phyloP scores from a whole-genome alignment of 2,888 invertebrate genomes.

The Ectemnius continuus region DNA sequence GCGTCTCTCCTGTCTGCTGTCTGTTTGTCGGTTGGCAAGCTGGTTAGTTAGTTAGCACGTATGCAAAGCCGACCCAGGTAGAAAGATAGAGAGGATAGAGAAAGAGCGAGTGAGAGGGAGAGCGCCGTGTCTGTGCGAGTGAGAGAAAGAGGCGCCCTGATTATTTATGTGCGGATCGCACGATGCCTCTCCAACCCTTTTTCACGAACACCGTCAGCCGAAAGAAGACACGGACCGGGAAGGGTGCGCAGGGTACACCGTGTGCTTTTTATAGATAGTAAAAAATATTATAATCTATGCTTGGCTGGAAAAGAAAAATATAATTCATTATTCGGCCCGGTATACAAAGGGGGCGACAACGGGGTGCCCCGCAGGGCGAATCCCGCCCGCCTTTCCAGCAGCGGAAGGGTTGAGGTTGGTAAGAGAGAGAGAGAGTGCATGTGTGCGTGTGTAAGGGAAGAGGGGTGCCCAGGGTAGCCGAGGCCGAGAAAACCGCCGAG shows the following conservation, averaged over 20 bases:
- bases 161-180: slow-evolving; percentile 68
- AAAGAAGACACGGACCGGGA: slow-evolving; percentile 17
- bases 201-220: slow-evolving; percentile 27
- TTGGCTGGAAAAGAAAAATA: slow-evolving; percentile 76
- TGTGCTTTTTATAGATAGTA: slow-evolving; percentile 74
- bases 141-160: slow-evolving; percentile 64
- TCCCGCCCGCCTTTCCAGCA: slow-evolving; percentile 71
- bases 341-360: slow-evolving; percentile 70
- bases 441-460: slow-evolving; percentile 14
- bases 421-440: slow-evolving; percentile 53
- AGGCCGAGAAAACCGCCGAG: slow-evolving; percentile 1
- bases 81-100: too few species aligned
- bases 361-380: slow-evolving; percentile 69
- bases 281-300: slow-evolving; percentile 78
- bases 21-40: slow-evolving; percentile 48
- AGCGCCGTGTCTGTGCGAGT: too few species aligned
- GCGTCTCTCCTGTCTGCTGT: slow-evolving; percentile 27
- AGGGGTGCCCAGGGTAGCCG: too few species aligned
- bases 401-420: slow-evolving; percentile 69
- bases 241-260: slow-evolving; percentile 35
- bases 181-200: slow-evolving; percentile 55
- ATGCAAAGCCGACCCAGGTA: slow-evolving; percentile 69
- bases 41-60: slow-evolving; percentile 66
- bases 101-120: too few species aligned
- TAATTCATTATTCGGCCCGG: slow-evolving; percentile 74